These are phyloP conservation scores for Pygocentrus nattereri DNA, from an alignment of 2,797 vertebrate species.

Conservation along the genomic window DNA sequence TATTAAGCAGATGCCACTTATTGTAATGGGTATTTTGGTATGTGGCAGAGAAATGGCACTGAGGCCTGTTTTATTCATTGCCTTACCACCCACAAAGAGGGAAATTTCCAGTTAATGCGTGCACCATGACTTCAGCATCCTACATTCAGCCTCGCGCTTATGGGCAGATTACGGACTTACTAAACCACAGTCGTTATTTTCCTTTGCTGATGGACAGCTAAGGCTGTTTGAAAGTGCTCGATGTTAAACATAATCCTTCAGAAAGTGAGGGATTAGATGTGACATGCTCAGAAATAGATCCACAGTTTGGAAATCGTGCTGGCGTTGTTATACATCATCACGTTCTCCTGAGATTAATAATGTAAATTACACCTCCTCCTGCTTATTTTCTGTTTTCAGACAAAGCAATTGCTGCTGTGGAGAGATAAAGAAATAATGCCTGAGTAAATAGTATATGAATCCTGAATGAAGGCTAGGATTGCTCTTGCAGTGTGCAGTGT, in stretches of 20 bases:
- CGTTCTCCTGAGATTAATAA: slow-evolving; percentile 42
- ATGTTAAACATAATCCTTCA: not conserved
- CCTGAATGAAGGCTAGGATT: not conserved
- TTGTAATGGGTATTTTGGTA: slow-evolving; percentile 62
- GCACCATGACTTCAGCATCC: slow-evolving; percentile 44
- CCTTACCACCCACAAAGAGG: slow-evolving; percentile 59
- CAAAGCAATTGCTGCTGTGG: not conserved
- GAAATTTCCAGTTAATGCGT: slow-evolving; percentile 59
- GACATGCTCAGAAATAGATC: slow-evolving; percentile 28
- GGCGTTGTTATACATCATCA: slow-evolving; percentile 47
- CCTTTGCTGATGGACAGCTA: slow-evolving; percentile 11
- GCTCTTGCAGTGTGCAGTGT: not conserved
- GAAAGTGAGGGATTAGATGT: slow-evolving; percentile 21
- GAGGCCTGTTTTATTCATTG: slow-evolving; percentile 61
- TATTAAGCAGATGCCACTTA: slow-evolving; percentile 58
- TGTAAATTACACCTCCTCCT: slow-evolving; percentile 8
- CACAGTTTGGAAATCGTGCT: slow-evolving; percentile 17
- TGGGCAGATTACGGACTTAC: slow-evolving; percentile 46
- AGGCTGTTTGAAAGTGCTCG: slow-evolving; percentile 9
- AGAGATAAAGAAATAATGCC: slow-evolving; percentile 16
- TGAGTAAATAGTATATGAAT: slow-evolving; percentile 3
- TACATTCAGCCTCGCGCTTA: slow-evolving; percentile 28
- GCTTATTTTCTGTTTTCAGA: slow-evolving; percentile 12
- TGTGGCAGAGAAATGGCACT: slow-evolving; percentile 62
- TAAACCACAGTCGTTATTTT: slow-evolving; percentile 38